Percentiles rank a stretch among this genome's conserved stretches.
Evolutionary conservation across 2,113 vertebrate species (phyloP).

Genomic region (Dinomys branickii): DNA sequence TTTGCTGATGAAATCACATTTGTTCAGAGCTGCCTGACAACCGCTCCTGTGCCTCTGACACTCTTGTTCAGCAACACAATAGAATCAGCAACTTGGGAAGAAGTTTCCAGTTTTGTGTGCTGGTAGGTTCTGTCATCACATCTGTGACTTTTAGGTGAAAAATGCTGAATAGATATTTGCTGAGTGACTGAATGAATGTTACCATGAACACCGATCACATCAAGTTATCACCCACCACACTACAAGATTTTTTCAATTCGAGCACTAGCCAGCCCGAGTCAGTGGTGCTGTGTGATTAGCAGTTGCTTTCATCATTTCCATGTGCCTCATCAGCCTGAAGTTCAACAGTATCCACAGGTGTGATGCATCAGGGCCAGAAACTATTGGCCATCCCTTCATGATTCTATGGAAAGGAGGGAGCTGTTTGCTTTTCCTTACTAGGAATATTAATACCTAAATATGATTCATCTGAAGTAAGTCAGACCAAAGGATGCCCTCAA

Average conservation of each 20-base stretch:
- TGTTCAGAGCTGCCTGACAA: conserved; percentile 60
- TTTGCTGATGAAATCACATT: conserved; percentile 5
- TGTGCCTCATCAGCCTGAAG: neutral
- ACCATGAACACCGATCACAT: neutral
- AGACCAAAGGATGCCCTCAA: neutral
- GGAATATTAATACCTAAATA: neutral
- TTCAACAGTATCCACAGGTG: neutral
- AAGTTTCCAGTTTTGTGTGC: neutral
- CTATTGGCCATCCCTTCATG: neutral
- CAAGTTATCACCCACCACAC: neutral
- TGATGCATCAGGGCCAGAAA: neutral
- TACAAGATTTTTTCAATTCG: neutral
- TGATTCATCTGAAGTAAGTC: neutral
- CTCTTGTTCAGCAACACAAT: conserved; percentile 30
- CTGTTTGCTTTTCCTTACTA: neutral
- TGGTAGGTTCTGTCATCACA: neutral
- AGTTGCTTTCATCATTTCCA: neutral
- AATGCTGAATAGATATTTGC: neutral
- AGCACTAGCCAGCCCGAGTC: neutral
- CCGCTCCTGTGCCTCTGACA: conserved; percentile 36
- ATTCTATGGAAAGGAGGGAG: neutral
- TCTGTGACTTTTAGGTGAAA: neutral
- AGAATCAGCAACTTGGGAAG: neutral
- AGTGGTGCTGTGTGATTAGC: neutral
- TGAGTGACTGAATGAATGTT: neutral